Conservation (phyloP, 2,113 vertebrate genomes). For the Rhineura floridana region DNA sequence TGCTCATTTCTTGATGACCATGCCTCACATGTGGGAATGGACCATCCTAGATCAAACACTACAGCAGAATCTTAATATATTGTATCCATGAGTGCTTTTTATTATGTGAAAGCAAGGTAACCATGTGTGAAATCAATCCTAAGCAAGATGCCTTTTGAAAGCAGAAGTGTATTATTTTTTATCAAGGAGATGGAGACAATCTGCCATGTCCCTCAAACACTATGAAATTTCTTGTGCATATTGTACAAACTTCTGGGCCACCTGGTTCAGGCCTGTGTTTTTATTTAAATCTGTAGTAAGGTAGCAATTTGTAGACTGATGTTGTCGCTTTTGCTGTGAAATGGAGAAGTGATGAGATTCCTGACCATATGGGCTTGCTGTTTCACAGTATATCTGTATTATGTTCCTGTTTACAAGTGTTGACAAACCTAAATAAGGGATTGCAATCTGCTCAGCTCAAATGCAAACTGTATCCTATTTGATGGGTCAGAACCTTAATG, state of each 20-base stretch:
- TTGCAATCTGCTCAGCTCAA: not conserved
- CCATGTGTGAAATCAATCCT: not conserved
- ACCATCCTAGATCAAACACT: not conserved
- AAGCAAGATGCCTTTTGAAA: not conserved
- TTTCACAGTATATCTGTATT: not conserved
- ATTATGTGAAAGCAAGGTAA: not conserved
- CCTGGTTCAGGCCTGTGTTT: slow-evolving; percentile 1
- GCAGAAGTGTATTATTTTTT: not conserved
- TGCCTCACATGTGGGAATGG: not conserved
- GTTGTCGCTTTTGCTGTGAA: not conserved
- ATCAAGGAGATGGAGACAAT: accelerated
- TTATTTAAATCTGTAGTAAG: not conserved
- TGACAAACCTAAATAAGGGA: not conserved
- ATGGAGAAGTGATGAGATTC: not conserved
- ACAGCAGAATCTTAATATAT: not conserved
- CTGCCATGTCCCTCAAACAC: not conserved
- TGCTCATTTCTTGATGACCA: not conserved
- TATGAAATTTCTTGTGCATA: not conserved
- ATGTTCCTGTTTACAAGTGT: not conserved
- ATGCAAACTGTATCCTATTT: not conserved
- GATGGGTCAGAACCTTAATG: not conserved
- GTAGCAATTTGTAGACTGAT: not conserved
- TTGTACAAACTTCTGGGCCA: not conserved
- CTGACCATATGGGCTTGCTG: not conserved
- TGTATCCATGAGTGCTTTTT: not conserved